Conservation (phyloP, 2,113 vertebrate species). For the Gadus macrocephalus region DNA sequence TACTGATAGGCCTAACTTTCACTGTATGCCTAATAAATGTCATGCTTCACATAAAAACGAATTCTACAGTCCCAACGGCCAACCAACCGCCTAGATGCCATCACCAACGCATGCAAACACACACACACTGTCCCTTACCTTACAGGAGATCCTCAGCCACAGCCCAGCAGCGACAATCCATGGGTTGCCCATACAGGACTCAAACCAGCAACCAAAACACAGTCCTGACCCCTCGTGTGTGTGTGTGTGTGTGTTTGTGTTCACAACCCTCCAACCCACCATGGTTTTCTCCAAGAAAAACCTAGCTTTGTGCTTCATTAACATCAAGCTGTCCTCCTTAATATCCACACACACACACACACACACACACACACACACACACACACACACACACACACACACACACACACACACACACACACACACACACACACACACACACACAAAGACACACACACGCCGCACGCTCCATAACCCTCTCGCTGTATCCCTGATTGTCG, state of each 20-base stretch:
- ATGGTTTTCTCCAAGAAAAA: constrained; percentile 41
- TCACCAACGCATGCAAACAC: neutral
- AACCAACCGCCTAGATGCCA: constrained; percentile 2
- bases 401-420: constrained; percentile 14
- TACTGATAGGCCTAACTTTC: too few species aligned
- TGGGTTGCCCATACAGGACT: too few species aligned
- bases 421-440: neutral
- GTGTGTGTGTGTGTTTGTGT: neutral
- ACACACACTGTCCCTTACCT: constrained; percentile 45
- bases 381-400: constrained; percentile 6
- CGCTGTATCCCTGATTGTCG: constrained; percentile 42
- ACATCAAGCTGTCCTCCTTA: constrained; percentile 31
- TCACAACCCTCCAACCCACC: constrained; percentile 34
- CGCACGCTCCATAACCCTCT: constrained; percentile 40
- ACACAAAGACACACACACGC: neutral
- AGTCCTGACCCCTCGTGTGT: too few species aligned
- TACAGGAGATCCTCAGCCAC: neutral
- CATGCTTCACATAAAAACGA: too few species aligned
- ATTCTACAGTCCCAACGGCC: too few species aligned
- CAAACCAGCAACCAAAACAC: too few species aligned
- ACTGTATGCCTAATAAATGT: too few species aligned
- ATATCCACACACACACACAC: constrained; percentile 41
- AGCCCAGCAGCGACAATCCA: neutral
- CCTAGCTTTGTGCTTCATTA: constrained; percentile 47
- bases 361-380: constrained; percentile 7